phyloP scores from a whole-genome alignment of 2,797 vertebrate species.

The Labroides dimidiatus region DNA sequence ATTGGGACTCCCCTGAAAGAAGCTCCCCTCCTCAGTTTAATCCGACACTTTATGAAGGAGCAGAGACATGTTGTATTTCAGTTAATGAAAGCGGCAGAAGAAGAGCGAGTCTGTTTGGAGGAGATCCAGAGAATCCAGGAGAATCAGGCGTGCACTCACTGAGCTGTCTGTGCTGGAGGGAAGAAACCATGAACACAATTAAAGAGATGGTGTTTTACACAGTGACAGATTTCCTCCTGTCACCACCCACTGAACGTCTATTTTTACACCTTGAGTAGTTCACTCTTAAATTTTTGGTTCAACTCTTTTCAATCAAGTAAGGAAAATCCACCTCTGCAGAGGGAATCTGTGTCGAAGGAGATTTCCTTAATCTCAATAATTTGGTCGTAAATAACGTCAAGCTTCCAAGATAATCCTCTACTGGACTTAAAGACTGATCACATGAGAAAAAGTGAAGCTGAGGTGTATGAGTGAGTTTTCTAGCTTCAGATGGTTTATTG shows the following conservation, averaged over 20 bases:
- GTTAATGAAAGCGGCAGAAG: constrained; percentile 36
- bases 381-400: not conserved
- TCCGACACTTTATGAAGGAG: constrained; percentile 8
- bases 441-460: not conserved
- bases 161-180: constrained; percentile 55
- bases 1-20: not conserved
- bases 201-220: constrained; percentile 57
- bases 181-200: constrained; percentile 61
- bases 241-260: constrained; percentile 31
- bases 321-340: not conserved
- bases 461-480: no score
- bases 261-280: constrained; percentile 48
- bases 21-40: constrained; percentile 7
- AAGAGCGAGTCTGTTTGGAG: constrained; percentile 20
- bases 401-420: not conserved
- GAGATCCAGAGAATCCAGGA: constrained; percentile 39
- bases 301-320: not conserved
- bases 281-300: constrained; percentile 8
- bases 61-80: constrained; percentile 23
- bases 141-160: constrained; percentile 26
- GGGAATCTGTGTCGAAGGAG: not conserved
- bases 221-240: constrained; percentile 66
- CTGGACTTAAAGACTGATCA: not conserved
- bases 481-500: no score
- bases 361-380: not conserved